Evolutionary conservation across 2,888 invertebrate genomes (phyloP), one percentile per base, ranked within the genome.

Genomic region (Trachelus stipa): DNA sequence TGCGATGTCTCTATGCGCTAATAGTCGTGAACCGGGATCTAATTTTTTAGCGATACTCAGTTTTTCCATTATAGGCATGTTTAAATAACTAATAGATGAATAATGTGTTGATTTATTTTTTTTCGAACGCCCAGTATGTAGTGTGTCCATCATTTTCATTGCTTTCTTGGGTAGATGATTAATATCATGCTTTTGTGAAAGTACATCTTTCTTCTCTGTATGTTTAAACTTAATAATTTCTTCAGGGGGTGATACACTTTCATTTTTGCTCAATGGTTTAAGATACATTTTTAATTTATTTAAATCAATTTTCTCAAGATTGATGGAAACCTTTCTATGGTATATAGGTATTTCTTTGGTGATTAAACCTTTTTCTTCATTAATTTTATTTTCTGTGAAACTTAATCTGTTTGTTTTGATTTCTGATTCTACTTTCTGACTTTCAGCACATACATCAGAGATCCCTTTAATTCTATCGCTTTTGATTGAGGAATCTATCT

Each of bases 301-400:
- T 40, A 33, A 40, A 35, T 35, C 73, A 11, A 76, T 76, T 73
- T 73, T 68, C 12, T 37, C 56, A 15, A 76, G 33, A 56, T 76
- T 37, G 11, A 75, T 75, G 11, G 75, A 75, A 68, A 75, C 75
- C 30, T 33, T 31, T 40, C 37, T 75, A 75, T 34, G 23, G 23
- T n/a, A 33, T 34, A 74, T 23, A 30, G n/a, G 74, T 34, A 33
- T 35, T 74, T 74, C 35, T 15, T n/a, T 15, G 35, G 9, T 56
- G 6, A 23, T 56, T 56, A 23, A 56, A 56, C 34, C 11, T 74
- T 69, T 74, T 23, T 69, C 34, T 37, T 23, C 71, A 15, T 31
- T 35, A 69, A 11, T 23, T 35, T 69, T 40, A 15, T 69, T 75
- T n/a, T 56, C 56, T 56, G 56, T 56, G 9, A 56, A 56, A 23